Evolutionary conservation across 2,113 vertebrate species (phyloP).

Genomic region (Sterrhoptilus dennistouni): DNA sequence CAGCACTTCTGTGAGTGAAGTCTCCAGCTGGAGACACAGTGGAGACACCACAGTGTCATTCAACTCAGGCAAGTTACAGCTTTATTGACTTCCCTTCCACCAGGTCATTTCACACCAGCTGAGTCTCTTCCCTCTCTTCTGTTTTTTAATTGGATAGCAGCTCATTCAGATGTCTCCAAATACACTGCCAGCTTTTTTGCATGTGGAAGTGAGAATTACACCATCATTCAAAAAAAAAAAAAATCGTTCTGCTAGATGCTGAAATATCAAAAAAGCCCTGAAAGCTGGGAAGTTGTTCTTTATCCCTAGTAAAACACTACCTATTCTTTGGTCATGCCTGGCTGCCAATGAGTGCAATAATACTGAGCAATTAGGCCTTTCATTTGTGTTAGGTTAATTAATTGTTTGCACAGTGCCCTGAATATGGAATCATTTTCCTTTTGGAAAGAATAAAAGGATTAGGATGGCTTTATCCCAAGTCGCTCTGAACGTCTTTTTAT

Average conservation of each 20-base stretch:
- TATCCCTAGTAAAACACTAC: background rate
- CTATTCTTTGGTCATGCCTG: slow-evolving; percentile 22
- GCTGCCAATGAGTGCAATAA: slow-evolving; percentile 5
- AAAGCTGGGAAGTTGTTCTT: background rate
- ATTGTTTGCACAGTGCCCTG: slow-evolving; percentile 57
- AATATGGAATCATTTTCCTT: slow-evolving; percentile 39
- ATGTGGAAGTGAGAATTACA: background rate
- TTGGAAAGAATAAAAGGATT: slow-evolving; percentile 37
- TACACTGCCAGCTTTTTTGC: slow-evolving; percentile 22
- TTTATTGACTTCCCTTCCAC: background rate
- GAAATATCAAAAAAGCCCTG: background rate
- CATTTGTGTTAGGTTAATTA: slow-evolving; percentile 64
- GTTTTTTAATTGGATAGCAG: background rate
- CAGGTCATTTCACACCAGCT: slow-evolving; percentile 38
- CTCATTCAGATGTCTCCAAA: slow-evolving; percentile 5
- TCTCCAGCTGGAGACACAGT: background rate
- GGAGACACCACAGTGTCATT: background rate
- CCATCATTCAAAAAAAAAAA: background rate
- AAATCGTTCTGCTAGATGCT: background rate
- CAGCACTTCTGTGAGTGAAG: background rate
- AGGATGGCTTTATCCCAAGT: slow-evolving; percentile 42
- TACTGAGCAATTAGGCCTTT: slow-evolving; percentile 47
- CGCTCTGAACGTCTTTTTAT: slow-evolving; percentile 25
- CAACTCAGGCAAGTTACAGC: background rate
- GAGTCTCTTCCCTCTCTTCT: background rate